phyloP scores from a whole-genome alignment of 2,888 invertebrate species.

The Erpobdella octoculata region DNA sequence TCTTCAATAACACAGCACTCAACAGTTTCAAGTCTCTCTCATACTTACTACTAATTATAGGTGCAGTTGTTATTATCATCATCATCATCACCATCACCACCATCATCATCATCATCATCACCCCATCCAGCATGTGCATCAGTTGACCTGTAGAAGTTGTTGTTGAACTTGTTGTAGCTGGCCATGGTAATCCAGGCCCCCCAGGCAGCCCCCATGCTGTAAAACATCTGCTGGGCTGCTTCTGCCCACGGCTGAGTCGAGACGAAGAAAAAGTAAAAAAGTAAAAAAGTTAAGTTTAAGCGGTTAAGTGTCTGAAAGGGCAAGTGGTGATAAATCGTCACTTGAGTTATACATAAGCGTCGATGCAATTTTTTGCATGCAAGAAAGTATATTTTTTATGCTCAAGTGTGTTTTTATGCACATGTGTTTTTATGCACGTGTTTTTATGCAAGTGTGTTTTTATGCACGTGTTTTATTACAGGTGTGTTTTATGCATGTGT shows the following conservation, averaged over 20 bases:
- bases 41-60: not conserved
- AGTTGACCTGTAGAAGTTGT: constrained; percentile 38
- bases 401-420: too few species aligned
- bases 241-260: constrained; percentile 40
- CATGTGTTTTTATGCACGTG: too few species aligned
- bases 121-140: not conserved
- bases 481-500: too few species aligned
- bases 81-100: not conserved
- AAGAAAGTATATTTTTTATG: too few species aligned
- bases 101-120: not conserved
- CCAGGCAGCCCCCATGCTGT: constrained; percentile 40
- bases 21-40: not conserved
- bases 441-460: too few species aligned
- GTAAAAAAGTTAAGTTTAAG: not conserved
- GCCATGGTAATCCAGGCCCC: constrained; percentile 40
- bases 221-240: constrained; percentile 41
- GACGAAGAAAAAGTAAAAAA: not conserved
- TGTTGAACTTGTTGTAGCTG: constrained; percentile 40
- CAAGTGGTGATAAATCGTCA: too few species aligned
- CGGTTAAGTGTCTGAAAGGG: not conserved
- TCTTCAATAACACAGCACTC: not conserved
- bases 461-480: too few species aligned
- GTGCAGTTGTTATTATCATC: not conserved
- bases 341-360: too few species aligned
- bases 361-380: too few species aligned